Percentiles rank a stretch among this genome's conserved stretches.
These are phyloP conservation scores for Tetraodon nigroviridis DNA, from an alignment of 2,113 vertebrate genomes.

Conservation along the genomic window DNA sequence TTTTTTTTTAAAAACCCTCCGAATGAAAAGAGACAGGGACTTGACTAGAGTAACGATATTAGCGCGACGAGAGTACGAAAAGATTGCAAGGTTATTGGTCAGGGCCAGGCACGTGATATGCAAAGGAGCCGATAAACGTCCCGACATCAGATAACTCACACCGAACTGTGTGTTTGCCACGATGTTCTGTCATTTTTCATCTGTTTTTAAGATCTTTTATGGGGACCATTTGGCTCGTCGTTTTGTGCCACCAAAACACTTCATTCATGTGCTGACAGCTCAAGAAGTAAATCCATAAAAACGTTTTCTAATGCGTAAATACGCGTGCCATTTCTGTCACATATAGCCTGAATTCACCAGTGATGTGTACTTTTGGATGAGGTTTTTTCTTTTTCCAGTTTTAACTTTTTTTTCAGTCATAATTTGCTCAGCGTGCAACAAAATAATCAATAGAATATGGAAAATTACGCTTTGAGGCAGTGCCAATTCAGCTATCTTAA, in stretches of 20 bases:
- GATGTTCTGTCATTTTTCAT: neutral
- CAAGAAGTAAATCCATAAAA: constrained; percentile 1
- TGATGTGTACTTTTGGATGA: too few relatives aligned
- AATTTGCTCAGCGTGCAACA: too few relatives aligned
- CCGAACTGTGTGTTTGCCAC: constrained; percentile 26
- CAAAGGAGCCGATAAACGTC: constrained; percentile 87
- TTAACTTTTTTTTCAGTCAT: too few relatives aligned
- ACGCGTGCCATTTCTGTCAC: constrained; percentile 4
- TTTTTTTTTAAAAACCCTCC: constrained; percentile 95
- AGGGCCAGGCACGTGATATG: constrained; percentile 87
- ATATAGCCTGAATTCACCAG: too few relatives aligned
- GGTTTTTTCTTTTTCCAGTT: too few relatives aligned
- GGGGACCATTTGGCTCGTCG: neutral
- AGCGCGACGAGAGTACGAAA: constrained; percentile 82
- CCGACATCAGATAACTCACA: constrained; percentile 75
- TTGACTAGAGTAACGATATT: constrained; percentile 80
- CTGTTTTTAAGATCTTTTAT: neutral
- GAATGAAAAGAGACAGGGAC: constrained; percentile 87
- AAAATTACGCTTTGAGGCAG: too few relatives aligned
- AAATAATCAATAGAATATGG: too few relatives aligned
- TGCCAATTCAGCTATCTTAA: too few relatives aligned
- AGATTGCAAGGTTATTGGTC: constrained; percentile 84
- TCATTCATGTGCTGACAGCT: neutral
- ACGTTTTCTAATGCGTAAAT: constrained; percentile 11
- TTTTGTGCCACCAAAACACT: neutral